Base-by-base conservation (phyloP, 2,113 vertebrate genomes). In the Acrocephalus arundinaceus region DNA sequence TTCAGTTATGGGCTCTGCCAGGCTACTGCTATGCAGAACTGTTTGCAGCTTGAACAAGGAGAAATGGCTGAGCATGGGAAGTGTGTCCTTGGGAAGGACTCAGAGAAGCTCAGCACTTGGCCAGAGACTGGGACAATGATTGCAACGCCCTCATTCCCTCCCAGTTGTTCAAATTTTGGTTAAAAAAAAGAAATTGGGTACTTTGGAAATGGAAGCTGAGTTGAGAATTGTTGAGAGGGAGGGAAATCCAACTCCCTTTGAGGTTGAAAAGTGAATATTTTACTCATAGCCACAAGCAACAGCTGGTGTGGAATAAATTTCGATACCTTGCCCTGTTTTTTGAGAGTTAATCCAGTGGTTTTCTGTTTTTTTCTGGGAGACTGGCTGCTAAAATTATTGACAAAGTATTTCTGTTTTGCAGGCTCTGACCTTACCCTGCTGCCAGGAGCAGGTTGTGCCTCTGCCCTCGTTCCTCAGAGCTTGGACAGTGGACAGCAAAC, bases 401-500 rank as follows among this genome's bases (percentile, higher is more conserved):
- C 16, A 11, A 31, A 27, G 25, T 72, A 8, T 85, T 86, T 95
- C 27, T 79, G 74, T 45, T 68, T 93, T 88, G 58, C 74, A 98
- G 99, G 98, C 98, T 90, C 84, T 99, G 98, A 98, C 98, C 6
- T 97, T 99, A 87, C 98, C 98, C 0, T 78, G 92, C 30, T 97
- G 98, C 81, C 98, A 96, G 35, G 97, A 98, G 67, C 66, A 97
- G 20, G 90, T 91, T 66, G 65, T 98, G 65, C 98, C 98, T 1
- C 97, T 98, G 43, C 93, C 98, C 20, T 97, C 97, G 0, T 99
- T 98, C 87, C 97, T 99, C 84, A 98, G 99, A 70, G 97, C 98
- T 37, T 99, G 99, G 99, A 98, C 98, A 13, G 62, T 99, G 92
- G 99, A 99, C 58, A 98, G 92, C 20, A 96, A 58, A 61, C 97